Evolutionary conservation across 2,113 vertebrate species (phyloP).

Genomic region (Leuciscus idus): DNA sequence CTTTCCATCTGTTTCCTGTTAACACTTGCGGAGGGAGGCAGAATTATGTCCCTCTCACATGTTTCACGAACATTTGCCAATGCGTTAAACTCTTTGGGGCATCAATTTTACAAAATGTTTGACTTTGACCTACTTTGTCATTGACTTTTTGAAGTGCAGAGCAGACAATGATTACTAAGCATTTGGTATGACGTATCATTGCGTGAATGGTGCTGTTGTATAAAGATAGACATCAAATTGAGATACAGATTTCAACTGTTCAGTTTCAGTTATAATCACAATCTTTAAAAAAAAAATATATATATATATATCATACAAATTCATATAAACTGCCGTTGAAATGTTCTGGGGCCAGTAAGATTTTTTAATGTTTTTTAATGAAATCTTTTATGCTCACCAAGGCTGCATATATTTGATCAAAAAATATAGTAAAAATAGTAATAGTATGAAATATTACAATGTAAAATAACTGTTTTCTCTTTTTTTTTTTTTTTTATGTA

Average conservation of each 20-base stretch:
- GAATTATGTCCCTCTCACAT: background rate
- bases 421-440: background rate
- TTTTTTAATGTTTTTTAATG: too few relatives aligned
- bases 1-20: slow-evolving; percentile 20
- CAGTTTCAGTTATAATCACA: too few relatives aligned
- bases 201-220: too few relatives aligned
- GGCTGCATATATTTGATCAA: background rate
- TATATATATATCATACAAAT: too few relatives aligned
- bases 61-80: background rate
- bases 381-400: background rate
- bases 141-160: background rate
- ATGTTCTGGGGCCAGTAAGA: too few relatives aligned
- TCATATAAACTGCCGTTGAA: too few relatives aligned
- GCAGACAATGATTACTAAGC: background rate
- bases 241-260: too few relatives aligned
- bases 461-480: background rate
- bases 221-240: too few relatives aligned
- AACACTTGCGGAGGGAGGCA: background rate
- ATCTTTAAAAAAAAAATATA: too few relatives aligned
- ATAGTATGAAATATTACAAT: background rate
- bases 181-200: background rate
- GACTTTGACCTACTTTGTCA: background rate
- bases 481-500: background rate
- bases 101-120: background rate
- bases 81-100: background rate